Conservation (phyloP, 2,888 invertebrate species). For the Julus scandinavius region DNA sequence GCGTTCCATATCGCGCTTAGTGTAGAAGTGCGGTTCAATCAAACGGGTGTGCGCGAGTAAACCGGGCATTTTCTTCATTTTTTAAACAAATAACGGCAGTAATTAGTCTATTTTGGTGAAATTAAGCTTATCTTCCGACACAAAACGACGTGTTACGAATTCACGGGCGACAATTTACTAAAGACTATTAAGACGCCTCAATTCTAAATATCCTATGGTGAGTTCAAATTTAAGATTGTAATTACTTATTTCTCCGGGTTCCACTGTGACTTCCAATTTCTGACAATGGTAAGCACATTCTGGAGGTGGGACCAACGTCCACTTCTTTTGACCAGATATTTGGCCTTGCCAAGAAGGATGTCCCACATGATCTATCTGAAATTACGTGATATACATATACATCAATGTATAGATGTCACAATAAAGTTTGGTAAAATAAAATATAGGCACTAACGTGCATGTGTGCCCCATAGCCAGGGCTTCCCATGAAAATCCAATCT, state of each 20-base stretch:
- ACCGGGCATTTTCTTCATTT: too few species aligned
- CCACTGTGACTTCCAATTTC: conserved; percentile 76
- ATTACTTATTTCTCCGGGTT: conserved; percentile 91
- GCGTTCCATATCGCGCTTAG: neutral
- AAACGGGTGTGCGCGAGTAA: too few species aligned
- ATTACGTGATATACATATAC: conserved; percentile 56
- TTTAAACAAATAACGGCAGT: neutral
- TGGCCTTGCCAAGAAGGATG: conserved; percentile 98
- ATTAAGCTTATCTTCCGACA: neutral
- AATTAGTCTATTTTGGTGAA: neutral
- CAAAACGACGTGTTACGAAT: neutral
- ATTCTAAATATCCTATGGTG: neutral
- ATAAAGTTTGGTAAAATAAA: neutral
- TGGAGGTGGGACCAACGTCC: conserved; percentile 91
- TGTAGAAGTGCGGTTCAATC: too few species aligned
- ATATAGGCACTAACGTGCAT: conserved; percentile 80
- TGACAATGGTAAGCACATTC: conserved; percentile 87
- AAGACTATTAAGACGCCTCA: too few species aligned
- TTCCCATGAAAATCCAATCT: conserved; percentile 98
- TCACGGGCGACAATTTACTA: neutral
- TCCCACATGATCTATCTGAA: conserved; percentile 90
- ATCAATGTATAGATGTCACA: neutral
- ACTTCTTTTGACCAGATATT: conserved; percentile 85
- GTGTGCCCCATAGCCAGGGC: conserved; percentile 91
- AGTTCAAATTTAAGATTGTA: conserved; percentile 55